Conservation (phyloP, 2,113 vertebrate species). For the Pygoscelis antarcticus region DNA sequence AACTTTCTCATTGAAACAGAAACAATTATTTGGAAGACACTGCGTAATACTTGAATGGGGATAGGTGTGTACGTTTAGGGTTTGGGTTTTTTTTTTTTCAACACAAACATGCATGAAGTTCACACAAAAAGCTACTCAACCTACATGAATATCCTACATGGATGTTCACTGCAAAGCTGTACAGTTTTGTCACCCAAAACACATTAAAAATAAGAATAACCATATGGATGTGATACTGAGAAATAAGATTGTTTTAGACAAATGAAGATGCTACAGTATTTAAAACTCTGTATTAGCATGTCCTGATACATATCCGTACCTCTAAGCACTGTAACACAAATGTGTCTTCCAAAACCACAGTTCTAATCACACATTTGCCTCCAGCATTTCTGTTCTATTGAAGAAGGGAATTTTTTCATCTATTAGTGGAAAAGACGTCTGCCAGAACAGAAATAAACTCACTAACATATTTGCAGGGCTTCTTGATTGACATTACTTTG, state of each 20-base stretch:
- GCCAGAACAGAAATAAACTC: background rate
- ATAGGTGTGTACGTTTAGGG: background rate
- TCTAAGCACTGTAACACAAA: background rate
- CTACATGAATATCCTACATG: background rate
- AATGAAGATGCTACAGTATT: background rate
- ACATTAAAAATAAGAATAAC: background rate
- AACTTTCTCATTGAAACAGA: background rate
- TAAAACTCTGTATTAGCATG: background rate
- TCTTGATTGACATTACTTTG: background rate
- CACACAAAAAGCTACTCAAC: background rate
- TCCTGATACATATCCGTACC: background rate
- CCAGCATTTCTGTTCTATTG: background rate
- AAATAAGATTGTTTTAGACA: background rate
- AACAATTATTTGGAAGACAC: background rate
- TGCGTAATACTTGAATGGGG: background rate
- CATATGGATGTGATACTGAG: background rate
- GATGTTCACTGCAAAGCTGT: background rate
- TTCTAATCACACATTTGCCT: background rate
- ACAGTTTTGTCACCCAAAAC: background rate
- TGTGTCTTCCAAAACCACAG: background rate
- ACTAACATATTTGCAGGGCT: background rate
- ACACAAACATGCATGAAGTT: background rate
- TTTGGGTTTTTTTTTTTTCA: background rate
- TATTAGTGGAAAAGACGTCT: background rate
- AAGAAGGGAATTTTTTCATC: background rate